These are phyloP conservation scores for Machimus atricapillus DNA, from an alignment of 2,888 invertebrate genomes.

Conservation along the genomic window DNA sequence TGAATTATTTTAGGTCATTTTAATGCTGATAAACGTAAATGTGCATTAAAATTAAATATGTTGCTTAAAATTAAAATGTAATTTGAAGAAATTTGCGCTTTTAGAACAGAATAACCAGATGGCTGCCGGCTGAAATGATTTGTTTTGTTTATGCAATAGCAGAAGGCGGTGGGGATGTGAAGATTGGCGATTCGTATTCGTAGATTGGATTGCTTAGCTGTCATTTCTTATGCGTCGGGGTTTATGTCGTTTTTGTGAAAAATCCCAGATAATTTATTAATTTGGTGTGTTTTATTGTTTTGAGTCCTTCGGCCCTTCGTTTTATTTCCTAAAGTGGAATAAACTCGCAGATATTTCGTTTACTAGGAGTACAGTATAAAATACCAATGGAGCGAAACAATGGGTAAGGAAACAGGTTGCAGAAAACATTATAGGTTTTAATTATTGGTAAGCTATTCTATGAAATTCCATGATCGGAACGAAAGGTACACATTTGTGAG, in stretches of 20 bases:
- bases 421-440: background rate
- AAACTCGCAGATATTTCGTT: background rate
- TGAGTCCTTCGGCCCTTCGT: background rate
- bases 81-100: background rate
- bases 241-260: conserved; percentile 5
- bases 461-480: background rate
- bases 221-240: conserved; percentile 11
- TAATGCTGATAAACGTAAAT: background rate
- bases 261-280: conserved; percentile 13
- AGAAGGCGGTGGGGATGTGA: background rate
- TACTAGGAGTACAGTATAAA: background rate
- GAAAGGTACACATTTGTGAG: conserved; percentile 58
- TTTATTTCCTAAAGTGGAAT: background rate
- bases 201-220: conserved; percentile 7
- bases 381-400: conserved; percentile 26
- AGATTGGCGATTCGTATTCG: background rate
- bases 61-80: background rate
- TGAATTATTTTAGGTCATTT: background rate
- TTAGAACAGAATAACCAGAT: background rate
- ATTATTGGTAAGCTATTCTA: background rate
- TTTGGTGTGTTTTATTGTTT: conserved; percentile 32
- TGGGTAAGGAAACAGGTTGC: conserved; percentile 4
- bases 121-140: background rate
- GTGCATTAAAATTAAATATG: background rate
- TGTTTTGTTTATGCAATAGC: background rate